Conservation (phyloP, 2,113 vertebrate species). For the Carollia perspicillata region DNA sequence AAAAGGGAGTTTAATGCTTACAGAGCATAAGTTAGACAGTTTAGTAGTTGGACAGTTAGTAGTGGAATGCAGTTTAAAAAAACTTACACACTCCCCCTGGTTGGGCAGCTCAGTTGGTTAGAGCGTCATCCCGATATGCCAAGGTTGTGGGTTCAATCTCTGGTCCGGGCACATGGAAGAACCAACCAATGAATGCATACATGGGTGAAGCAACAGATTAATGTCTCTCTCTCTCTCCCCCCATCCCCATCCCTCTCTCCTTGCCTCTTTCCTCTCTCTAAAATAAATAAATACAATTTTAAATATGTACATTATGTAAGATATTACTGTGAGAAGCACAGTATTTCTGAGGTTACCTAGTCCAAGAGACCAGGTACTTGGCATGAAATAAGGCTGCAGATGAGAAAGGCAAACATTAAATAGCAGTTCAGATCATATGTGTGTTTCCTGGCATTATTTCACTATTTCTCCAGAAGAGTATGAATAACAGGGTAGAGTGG, state of each 20-base stretch:
- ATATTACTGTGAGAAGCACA: neutral
- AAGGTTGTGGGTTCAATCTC: too few relatives aligned
- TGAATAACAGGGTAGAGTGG: neutral
- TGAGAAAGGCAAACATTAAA: neutral
- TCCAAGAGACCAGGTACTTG: neutral
- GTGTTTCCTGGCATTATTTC: neutral
- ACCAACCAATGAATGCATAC: too few relatives aligned
- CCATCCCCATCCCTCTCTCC: too few relatives aligned
- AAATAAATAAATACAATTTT: too few relatives aligned
- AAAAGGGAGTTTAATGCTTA: slow-evolving; percentile 27
- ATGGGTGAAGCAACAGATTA: too few relatives aligned
- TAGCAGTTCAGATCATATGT: neutral
- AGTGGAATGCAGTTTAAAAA: neutral
- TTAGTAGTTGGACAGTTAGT: too few relatives aligned
- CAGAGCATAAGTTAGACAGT: neutral
- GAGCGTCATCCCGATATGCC: too few relatives aligned
- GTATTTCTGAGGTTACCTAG: neutral
- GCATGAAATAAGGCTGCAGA: slow-evolving; percentile 3
- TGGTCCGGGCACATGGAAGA: too few relatives aligned
- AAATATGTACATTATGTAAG: neutral
- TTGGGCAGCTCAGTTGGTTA: too few relatives aligned
- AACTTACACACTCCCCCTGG: too few relatives aligned
- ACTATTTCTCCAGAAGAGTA: slow-evolving; percentile 27
- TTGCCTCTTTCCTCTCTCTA: too few relatives aligned
- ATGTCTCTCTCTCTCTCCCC: too few relatives aligned